Evolutionary conservation across 2,113 vertebrate genomes (phyloP).

Genomic region (Anser brachyrhynchus): DNA sequence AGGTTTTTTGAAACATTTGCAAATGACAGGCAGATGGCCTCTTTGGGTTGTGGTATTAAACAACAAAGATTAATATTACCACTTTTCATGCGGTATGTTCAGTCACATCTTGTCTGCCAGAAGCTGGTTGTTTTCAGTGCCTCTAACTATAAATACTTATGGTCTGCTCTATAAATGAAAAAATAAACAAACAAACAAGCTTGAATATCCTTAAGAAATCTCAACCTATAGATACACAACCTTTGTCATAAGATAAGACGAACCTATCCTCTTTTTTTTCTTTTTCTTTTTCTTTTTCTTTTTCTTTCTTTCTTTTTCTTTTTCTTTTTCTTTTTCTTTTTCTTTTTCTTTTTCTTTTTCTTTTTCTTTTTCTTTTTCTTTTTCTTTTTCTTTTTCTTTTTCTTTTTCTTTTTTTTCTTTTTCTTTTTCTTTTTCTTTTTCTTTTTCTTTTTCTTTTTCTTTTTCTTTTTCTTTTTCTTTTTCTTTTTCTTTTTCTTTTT

Average conservation of each 20-base stretch:
- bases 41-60: slow-evolving; percentile 47
- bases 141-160: slow-evolving; percentile 46
- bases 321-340: no score
- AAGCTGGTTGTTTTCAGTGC: slow-evolving; percentile 30
- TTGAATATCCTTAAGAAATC: neutral
- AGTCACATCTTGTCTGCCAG: slow-evolving; percentile 36
- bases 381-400: no score
- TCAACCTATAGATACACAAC: neutral
- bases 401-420: no score
- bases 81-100: slow-evolving; percentile 15
- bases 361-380: no score
- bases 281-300: no score
- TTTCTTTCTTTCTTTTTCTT: no score
- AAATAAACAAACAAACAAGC: slow-evolving; percentile 17
- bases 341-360: no score
- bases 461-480: no score
- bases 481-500: no score
- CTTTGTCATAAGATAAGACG: neutral
- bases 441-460: no score
- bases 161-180: neutral
- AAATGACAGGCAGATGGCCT: slow-evolving; percentile 59
- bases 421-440: no score
- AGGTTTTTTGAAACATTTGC: slow-evolving; percentile 48
- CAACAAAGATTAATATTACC: slow-evolving; percentile 25
- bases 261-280: neutral